A percentile compares a stretch with the other conserved stretches of the same genome.
phyloP scores from a whole-genome alignment of 1,140 invertebrate genomes.

The Penaeus japonicus region DNA sequence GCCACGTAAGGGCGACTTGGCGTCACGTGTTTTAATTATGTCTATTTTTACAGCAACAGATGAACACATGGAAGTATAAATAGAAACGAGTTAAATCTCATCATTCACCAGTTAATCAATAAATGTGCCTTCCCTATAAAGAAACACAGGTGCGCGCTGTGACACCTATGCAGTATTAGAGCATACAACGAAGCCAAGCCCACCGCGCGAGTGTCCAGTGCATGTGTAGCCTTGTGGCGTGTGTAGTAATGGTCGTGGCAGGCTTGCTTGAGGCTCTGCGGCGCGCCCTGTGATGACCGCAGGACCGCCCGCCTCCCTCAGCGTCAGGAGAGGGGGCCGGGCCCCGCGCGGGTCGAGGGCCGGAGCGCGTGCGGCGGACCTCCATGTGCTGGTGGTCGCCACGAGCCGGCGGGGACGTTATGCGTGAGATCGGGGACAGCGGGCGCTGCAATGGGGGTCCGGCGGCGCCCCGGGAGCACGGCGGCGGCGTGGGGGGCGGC shows the following conservation, averaged over 20 bases:
- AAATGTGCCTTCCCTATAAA: too few relatives aligned
- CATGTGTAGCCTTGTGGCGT: conserved; percentile 6
- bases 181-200: background rate
- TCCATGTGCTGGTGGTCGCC: conserved; percentile 55
- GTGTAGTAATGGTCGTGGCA: conserved; percentile 11
- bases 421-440: conserved; percentile 52
- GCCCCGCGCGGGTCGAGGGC: conserved; percentile 17
- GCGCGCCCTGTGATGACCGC: conserved; percentile 40
- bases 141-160: too few relatives aligned
- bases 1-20: too few relatives aligned
- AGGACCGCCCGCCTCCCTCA: conserved; percentile 39
- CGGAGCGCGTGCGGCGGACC: conserved; percentile 27
- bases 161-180: too few relatives aligned
- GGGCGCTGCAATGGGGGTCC: conserved; percentile 50
- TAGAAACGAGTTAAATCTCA: too few relatives aligned
- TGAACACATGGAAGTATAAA: too few relatives aligned
- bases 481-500: conserved; percentile 16
- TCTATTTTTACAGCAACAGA: too few relatives aligned
- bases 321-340: conserved; percentile 25
- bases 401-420: conserved; percentile 42
- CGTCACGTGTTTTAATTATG: too few relatives aligned
- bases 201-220: background rate
- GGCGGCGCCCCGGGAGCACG: conserved; percentile 35
- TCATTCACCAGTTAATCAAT: too few relatives aligned
- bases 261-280: background rate